Conservation (phyloP, 30 jellyfish, hydroid and myxozoan species). For the Hydra vulgaris region DNA sequence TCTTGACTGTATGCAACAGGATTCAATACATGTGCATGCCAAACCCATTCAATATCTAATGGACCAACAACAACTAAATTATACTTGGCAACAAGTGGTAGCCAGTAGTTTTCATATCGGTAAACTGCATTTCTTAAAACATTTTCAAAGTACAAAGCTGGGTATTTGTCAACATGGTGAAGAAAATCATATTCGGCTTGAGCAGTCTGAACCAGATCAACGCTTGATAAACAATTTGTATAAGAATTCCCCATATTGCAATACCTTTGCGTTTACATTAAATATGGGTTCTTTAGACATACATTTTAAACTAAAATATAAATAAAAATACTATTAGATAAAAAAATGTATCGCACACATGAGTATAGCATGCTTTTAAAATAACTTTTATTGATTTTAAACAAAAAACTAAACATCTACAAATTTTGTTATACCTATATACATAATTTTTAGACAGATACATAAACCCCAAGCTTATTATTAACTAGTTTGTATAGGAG, state of each 20-base stretch:
- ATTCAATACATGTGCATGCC: conserved; percentile 37
- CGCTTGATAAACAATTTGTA: conserved; percentile 4
- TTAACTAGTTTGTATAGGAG: too few species aligned
- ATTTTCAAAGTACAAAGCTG: conserved; percentile 2
- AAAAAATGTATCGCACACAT: too few species aligned
- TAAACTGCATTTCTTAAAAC: conserved; percentile 20
- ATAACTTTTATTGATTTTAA: too few species aligned
- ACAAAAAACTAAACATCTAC: too few species aligned
- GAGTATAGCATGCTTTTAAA: too few species aligned
- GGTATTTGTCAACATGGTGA: conserved; percentile 18
- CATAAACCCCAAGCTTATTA: too few species aligned
- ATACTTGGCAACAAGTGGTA: conserved; percentile 35
- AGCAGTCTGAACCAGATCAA: conserved; percentile 26
- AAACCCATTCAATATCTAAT: conserved; percentile 42
- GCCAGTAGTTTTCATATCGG: conserved; percentile 39
- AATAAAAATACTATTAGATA: too few species aligned
- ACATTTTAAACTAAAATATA: too few species aligned
- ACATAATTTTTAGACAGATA: too few species aligned
- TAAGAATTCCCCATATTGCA: background rate
- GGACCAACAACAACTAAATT: conserved; percentile 20
- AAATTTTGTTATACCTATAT: too few species aligned
- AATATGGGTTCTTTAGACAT: too few species aligned
- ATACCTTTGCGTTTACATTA: too few species aligned
- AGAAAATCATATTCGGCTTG: conserved; percentile 40
- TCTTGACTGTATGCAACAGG: conserved; percentile 33